phyloP scores from a whole-genome alignment of 2,113 vertebrate species.

The Otis tarda region DNA sequence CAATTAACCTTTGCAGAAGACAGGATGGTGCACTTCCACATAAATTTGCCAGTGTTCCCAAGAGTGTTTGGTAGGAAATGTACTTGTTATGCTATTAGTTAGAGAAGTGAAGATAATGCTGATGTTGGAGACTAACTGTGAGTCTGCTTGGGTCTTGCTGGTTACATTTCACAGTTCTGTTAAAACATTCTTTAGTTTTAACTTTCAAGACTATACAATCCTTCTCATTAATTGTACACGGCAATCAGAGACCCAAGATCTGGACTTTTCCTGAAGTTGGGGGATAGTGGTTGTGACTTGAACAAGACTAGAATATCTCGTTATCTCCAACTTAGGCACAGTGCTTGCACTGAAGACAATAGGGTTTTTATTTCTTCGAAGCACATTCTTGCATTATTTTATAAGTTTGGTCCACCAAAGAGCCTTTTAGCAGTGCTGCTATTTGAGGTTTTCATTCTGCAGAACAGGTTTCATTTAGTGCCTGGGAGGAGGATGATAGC shows the following conservation, averaged over 20 bases:
- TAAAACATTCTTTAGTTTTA: neutral
- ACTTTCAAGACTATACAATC: neutral
- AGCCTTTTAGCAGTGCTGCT: neutral
- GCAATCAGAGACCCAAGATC: neutral
- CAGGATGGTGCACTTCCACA: neutral
- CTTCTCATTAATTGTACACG: neutral
- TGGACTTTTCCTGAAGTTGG: neutral
- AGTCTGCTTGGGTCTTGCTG: neutral
- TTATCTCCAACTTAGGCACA: neutral
- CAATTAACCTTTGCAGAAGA: neutral
- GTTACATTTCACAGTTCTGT: neutral
- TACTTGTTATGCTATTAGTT: neutral
- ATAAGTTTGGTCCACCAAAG: neutral
- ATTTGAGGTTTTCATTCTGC: neutral
- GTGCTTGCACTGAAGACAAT: neutral
- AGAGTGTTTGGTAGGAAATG: neutral
- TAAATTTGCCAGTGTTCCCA: neutral
- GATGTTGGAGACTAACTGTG: neutral
- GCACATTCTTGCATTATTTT: neutral
- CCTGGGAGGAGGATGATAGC: neutral
- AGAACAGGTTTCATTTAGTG: neutral
- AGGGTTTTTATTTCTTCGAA: neutral
- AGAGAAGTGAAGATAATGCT: neutral
- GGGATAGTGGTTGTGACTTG: neutral
- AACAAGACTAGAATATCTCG: neutral